Base-by-base conservation (phyloP, 2,888 invertebrate species). In the Blastobasis lacticolella region DNA sequence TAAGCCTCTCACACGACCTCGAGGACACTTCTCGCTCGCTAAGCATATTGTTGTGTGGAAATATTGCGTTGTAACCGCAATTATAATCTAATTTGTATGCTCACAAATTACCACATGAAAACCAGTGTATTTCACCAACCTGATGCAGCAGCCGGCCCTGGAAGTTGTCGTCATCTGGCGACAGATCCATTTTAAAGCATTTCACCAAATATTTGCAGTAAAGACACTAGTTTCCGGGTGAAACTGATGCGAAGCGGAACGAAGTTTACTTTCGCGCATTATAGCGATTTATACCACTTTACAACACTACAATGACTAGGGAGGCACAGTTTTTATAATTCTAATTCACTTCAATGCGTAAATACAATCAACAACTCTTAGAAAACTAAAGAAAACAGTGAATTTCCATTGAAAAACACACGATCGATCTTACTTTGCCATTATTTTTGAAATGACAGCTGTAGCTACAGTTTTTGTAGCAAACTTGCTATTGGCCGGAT, bases 141-240 rank as follows among this genome's bases (percentile, higher is more conserved):
- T 94, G 94, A 64, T 95, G 95, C 52, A 95, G 78, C 48, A 95
- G 81, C 49, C 94, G 91, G 5, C 94, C 95, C 57, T 93, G 93
- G 73, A 94, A 94, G 74, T 94, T 91, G 68, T 94, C 94, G 64
- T 94, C 94, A 65, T 94, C 93, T n/a, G 93, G 93, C n/a, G 93
- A 92, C 52, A 92, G 90, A 78, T 92, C 93, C 86, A 93, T 89
- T 71, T 60, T 60, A 52, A 52, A 55, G 5, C 49, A 55, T 67
- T 68, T 54, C 55, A 61, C 56, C 58, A 53, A 53, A 67, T 67
- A 66, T 64, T 68, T 55, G 59, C 58, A 58, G 62, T 57, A 63
- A 72, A 70, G 70, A 65, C 63, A 57, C 55, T 72, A 71, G 73
- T 82, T 78, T 78, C 78, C 77, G 75, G 72, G 58, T 60, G 55